Evolutionary conservation across 2,113 vertebrate genomes (phyloP), one percentile per base, ranked within the genome.

Genomic region (Phaethon lepturus): DNA sequence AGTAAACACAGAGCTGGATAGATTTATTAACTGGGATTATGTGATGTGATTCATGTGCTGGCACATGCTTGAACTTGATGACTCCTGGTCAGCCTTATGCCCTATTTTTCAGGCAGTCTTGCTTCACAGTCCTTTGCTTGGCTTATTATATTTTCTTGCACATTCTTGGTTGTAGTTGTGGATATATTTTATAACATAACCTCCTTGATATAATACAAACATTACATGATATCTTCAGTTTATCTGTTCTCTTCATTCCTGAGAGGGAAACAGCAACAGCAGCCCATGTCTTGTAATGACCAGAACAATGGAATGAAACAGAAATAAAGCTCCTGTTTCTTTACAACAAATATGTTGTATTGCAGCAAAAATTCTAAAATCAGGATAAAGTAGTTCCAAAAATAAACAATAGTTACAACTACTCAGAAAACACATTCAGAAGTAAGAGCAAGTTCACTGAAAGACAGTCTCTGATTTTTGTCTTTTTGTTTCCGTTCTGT

Each of bases 41-140:
- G 44, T 67, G 90, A 72, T 72, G 33, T 72, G 86, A 95, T 93
- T 93, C 83, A 60, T 94, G 73, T 81, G 52, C 62, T 74, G 3
- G 64, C 28, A 87, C 22, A 47, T 1, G 3, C 31, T 71, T 86
- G 72, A 95, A 93, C 89, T 90, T 77, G 55, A 44, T 45, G 78
- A 76, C 47, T 94, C 69, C 73, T 93, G 60, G 33, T 85, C 80
- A 93, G 33, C 16, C 52, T 29, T 60, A 6, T 67, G 42, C 64
- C 24, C 45, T 50, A 16, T 91, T 92, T 94, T 92, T 92, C 88
- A 95, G 67, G 55, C 59, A 95, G 16, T 44, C 38, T 93, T 83
- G 6, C 71, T 92, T 53, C 66, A 24, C 33, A 80, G 44, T 68
- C 35, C 33, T 62, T 59, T 80, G 13, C 47, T 88, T 81, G 50